phyloP scores from a whole-genome alignment of 2,113 vertebrate genomes.

The Panthera leo region DNA sequence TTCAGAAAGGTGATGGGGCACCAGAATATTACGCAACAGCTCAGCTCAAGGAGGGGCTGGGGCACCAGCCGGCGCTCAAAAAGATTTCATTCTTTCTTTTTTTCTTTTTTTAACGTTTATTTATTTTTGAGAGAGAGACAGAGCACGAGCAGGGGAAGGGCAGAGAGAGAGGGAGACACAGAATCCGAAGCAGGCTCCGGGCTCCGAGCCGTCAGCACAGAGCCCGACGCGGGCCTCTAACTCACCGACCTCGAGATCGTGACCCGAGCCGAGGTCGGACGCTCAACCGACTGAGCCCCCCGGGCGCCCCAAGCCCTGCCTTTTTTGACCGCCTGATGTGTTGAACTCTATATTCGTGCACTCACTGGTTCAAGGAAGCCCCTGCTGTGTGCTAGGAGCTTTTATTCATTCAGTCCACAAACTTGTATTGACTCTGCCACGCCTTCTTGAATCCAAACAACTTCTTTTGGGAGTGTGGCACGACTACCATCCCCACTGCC shows the following conservation, averaged over 20 bases:
- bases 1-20: neutral
- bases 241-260: too few relatives aligned
- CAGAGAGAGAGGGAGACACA: too few relatives aligned
- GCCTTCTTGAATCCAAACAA: neutral
- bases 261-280: too few relatives aligned
- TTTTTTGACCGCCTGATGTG: neutral
- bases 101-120: too few relatives aligned
- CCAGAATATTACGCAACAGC: accelerated
- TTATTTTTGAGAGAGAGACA: too few relatives aligned
- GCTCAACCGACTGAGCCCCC: too few relatives aligned
- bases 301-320: neutral
- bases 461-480: neutral
- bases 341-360: neutral
- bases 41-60: too few relatives aligned
- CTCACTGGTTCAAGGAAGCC: neutral
- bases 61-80: accelerated
- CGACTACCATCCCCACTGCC: neutral
- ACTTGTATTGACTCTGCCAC: neutral
- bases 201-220: too few relatives aligned
- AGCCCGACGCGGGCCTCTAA: too few relatives aligned
- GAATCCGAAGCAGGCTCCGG: too few relatives aligned
- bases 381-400: neutral
- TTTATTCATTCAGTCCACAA: neutral
- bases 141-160: too few relatives aligned
- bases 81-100: too few relatives aligned